A percentile compares a stretch with the other conserved stretches of the same genome.
These are phyloP conservation scores for Hippocampus kuda DNA, from an alignment of 2,797 vertebrate species.

Conservation along the genomic window DNA sequence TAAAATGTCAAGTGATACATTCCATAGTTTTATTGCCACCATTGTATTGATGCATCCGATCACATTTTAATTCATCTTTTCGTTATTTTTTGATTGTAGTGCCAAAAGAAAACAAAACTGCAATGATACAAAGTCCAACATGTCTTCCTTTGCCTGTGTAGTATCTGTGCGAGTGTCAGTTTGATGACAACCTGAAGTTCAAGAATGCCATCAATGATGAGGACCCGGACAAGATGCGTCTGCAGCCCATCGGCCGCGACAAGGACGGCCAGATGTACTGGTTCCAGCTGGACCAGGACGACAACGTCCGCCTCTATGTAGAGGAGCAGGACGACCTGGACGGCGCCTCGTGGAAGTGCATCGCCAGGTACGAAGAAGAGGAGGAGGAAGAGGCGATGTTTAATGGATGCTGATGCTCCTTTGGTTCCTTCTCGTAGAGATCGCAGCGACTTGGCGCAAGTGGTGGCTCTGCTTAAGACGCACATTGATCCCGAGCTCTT, in stretches of 20 bases:
- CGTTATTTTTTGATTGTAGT: too few species aligned
- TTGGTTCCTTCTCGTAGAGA: constrained; percentile 63
- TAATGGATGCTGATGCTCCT: neutral
- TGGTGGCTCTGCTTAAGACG: constrained; percentile 87
- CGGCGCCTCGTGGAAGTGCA: constrained; percentile 90
- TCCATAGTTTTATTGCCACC: neutral
- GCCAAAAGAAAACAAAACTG: neutral
- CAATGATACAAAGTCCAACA: too few species aligned
- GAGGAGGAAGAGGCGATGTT: neutral
- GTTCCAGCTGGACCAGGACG: constrained; percentile 91
- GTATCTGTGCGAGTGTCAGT: constrained; percentile 97
- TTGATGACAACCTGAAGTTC: constrained; percentile 97
- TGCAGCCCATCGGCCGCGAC: constrained; percentile 92
- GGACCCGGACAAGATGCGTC: constrained; percentile 89
- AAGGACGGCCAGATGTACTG: constrained; percentile 97
- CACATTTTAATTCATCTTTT: too few species aligned
- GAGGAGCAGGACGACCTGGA: constrained; percentile 97
- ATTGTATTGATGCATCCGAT: too few species aligned
- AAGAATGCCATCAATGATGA: constrained; percentile 95
- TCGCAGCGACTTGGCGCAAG: constrained; percentile 85
- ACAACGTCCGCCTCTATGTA: constrained; percentile 89
- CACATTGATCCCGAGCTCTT: constrained; percentile 90
- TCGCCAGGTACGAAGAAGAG: constrained; percentile 73
- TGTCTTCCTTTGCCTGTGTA: constrained; percentile 43
- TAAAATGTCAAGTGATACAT: neutral